Evolutionary conservation across 2,888 invertebrate species (phyloP), one percentile per base, ranked within the genome.

Genomic region (Drosophila atripex): DNA sequence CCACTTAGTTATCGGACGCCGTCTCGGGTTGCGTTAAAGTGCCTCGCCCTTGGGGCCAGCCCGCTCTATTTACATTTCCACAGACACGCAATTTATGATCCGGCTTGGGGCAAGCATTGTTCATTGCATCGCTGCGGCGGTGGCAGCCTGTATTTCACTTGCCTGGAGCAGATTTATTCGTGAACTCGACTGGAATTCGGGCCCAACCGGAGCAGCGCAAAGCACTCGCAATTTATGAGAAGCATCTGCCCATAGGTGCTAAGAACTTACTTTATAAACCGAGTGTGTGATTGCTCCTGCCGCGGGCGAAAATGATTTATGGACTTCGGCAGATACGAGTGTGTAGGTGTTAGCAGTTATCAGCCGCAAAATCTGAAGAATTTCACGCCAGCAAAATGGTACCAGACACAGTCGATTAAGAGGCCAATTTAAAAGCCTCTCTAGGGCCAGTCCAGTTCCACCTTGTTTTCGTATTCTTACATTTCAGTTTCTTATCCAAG

Each of bases 1-100:
- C 68, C 66, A 45, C 55, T 66, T 65, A 18, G 55, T 65, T 23
- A 45, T 50, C 50, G 41, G 64, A 38, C 50, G 28, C 51, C 63
- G 64, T 63, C 63, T 61, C 28, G 51, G 28, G 63, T 51, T 45
- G 51, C 63, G 49, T 54, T 21, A 2, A 11, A 32, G 23, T 12
- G 30, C 41, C 30, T 52, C 28, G 14, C 16, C 39, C n/a, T n/a
- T n/a, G n/a, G n/a, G n/a, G 18, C 18, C 18, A 18, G 38, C 41
- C 21, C 41, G 23, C 35, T 61, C n/a, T 74, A 68, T 78, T 78
- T 74, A 80, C 69, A 74, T 72, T 71, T 18, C 32, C 51, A 38
- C 60, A 66, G 69, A 68, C 78, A 80, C 65, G 78, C 71, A 78
- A 78, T 82, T 78, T 74, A 76, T 76, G 49, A 63, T 71, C 16